These are phyloP conservation scores for Drepana arcuata DNA, from an alignment of 1,140 invertebrate genomes.

Conservation along the genomic window DNA sequence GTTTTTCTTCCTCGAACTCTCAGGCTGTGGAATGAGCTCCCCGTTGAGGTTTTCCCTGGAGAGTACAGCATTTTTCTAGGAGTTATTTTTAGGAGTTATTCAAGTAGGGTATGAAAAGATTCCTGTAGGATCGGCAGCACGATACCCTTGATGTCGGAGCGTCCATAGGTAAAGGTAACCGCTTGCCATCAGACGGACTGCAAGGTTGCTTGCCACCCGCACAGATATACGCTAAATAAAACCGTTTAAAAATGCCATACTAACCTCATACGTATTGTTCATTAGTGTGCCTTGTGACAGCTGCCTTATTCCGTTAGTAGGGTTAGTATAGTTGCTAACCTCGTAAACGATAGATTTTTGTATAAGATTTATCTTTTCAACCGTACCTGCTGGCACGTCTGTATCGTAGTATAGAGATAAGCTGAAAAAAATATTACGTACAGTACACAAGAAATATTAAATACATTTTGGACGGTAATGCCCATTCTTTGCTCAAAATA, in stretches of 20 bases:
- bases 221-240: no score
- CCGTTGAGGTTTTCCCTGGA: no score
- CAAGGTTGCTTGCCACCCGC: neutral
- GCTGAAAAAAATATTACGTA: slow-evolving; percentile 20
- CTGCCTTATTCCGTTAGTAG: slow-evolving; percentile 34
- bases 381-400: slow-evolving; percentile 13
- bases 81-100: no score
- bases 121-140: neutral
- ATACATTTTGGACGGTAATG: no score
- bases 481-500: no score
- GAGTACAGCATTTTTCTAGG: no score
- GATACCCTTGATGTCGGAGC: neutral
- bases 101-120: no score
- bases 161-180: neutral
- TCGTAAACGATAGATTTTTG: slow-evolving; percentile 28
- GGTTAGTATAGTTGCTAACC: slow-evolving; percentile 30
- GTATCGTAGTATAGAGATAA: slow-evolving; percentile 28
- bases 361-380: slow-evolving; percentile 31
- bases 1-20: no score
- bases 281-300: slow-evolving; percentile 13
- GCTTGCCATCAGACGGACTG: neutral
- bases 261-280: slow-evolving; percentile 40
- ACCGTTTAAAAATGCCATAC: no score
- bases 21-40: no score
- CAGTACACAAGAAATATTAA: no score